These are phyloP conservation scores for Drosophila macrospina DNA, from an alignment of 2,888 invertebrate species.

Conservation along the genomic window DNA sequence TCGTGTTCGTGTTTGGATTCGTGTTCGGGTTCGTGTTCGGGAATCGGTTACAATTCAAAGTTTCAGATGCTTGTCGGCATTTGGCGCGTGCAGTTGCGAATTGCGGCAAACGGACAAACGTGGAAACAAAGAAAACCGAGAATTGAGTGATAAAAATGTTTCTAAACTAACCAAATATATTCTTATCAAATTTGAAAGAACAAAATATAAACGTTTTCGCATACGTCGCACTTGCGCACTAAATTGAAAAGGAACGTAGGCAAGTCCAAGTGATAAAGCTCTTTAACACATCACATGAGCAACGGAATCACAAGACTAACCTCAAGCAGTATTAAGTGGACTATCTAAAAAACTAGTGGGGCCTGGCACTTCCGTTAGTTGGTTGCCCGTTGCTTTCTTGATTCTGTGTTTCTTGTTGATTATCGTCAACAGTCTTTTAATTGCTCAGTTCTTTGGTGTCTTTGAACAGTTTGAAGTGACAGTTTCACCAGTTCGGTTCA, in stretches of 20 bases:
- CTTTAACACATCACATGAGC: conserved; percentile 9
- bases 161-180: neutral
- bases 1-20: conserved; percentile 19
- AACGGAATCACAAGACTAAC: neutral
- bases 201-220: neutral
- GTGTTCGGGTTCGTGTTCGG: conserved; percentile 25
- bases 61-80: conserved; percentile 77
- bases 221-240: conserved; percentile 55
- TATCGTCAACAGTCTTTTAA: neutral
- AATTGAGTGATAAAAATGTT: conserved; percentile 7
- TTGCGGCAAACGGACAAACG: conserved; percentile 32
- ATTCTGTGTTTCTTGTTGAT: conserved; percentile 5
- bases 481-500: conserved; percentile 2
- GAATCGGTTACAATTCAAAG: conserved; percentile 43
- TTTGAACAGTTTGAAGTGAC: conserved; percentile 25
- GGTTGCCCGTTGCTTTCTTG: neutral
- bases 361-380: conserved; percentile 31
- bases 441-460: neutral
- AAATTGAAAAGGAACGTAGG: neutral
- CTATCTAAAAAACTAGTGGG: conserved; percentile 27
- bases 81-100: conserved; percentile 72
- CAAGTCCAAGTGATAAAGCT: conserved; percentile 9
- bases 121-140: neutral
- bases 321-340: conserved; percentile 1
- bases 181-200: conserved; percentile 14